Percentiles rank a stretch among this genome's conserved stretches.
These are phyloP conservation scores for Latrodectus geometricus DNA, from an alignment of 1,140 invertebrate genomes.

Conservation along the genomic window DNA sequence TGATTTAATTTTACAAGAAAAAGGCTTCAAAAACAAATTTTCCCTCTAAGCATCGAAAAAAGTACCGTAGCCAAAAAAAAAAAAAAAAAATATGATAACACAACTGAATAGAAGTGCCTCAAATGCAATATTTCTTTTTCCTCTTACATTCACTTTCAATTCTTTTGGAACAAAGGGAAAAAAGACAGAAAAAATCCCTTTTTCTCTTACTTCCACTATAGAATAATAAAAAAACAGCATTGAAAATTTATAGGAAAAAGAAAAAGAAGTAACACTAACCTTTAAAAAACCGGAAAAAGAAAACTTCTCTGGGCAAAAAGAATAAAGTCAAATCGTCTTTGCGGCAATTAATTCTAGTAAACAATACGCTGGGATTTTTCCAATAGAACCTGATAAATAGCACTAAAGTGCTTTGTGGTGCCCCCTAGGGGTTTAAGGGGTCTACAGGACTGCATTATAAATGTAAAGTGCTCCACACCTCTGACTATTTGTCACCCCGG, in stretches of 20 bases:
- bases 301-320: background rate
- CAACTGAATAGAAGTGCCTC: background rate
- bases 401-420: conserved; percentile 19
- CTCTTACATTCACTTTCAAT: conserved; percentile 23
- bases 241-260: conserved; percentile 26
- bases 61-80: background rate
- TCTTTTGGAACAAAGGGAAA: background rate
- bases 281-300: background rate
- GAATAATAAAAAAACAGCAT: background rate
- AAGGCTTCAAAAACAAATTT: conserved; percentile 16
- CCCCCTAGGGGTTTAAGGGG: conserved; percentile 25
- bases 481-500: conserved; percentile 19
- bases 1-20: conserved; percentile 40
- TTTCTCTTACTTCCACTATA: background rate
- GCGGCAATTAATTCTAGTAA: conserved; percentile 44
- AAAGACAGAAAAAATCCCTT: background rate
- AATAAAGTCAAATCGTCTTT: background rate
- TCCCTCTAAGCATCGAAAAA: too few species aligned
- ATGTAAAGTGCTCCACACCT: conserved; percentile 45
- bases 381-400: conserved; percentile 46
- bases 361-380: conserved; percentile 40
- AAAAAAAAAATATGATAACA: background rate
- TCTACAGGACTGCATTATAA: conserved; percentile 45
- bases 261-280: conserved; percentile 32
- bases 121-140: conserved; percentile 22